Base-by-base conservation (phyloP, 2,888 invertebrate genomes). In the Callimorpha dominula region DNA sequence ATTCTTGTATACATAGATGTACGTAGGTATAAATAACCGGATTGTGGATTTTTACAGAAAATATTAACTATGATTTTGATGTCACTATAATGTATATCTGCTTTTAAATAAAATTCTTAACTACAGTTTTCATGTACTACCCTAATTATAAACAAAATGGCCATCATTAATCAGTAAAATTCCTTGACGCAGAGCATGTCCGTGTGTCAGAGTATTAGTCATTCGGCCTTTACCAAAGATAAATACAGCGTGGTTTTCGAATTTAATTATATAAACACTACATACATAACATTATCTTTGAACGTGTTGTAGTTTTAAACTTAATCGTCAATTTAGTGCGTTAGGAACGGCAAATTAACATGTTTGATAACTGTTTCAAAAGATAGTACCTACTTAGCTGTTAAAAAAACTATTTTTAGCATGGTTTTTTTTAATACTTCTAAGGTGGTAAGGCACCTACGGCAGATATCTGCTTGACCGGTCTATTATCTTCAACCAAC, bases 191-290 rank as follows among this genome's bases (percentile, higher is more conserved):
- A 81, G 60, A 73, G 15, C 20, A 20, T 15, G 77, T 15, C 83
- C 52, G 87, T 91, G 85, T 91, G 87, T 89, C 87, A 86, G 81
- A 67, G 11, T 62, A 75, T 92, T 91, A 92, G 89, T 92, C 92
- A 92, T 75, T 68, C 83, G 86, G 81, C 89, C 90, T 90, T 69
- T 78, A 71, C 85, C 82, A 79, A 80, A 79, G 81, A 82, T 80
- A 84, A 70, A 73, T 70, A 76, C 71, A 76, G 76, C 72, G 75
- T 75, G 75, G 68, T 75, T 69, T 70, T 74, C 74, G 71, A 80
- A 80, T 84, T 79, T 78, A 78, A 80, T 80, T 82, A 78, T 67
- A 74, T 73, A 80, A 80, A 78, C 75, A 77, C 70, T 74, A 68
- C 54, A 77, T 71, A 70, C 60, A 78, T 71, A 70, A 71, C 31